A percentile compares a stretch with the other conserved stretches of the same genome.
phyloP scores from a whole-genome alignment of 2,113 vertebrate species.

The Tringa solitaria region DNA sequence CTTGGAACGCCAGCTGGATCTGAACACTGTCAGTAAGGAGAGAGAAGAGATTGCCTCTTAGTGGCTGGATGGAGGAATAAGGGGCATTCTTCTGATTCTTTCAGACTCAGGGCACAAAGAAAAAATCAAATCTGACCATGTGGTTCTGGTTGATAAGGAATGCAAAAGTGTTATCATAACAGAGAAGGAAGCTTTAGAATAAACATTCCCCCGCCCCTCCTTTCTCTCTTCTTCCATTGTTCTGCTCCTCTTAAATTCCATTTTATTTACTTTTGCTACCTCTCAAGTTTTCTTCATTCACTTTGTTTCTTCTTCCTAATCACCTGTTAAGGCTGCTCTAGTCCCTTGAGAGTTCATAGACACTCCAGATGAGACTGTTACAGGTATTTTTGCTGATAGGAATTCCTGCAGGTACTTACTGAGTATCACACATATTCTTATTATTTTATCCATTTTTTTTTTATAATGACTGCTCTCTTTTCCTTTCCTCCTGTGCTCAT shows the following conservation, averaged over 20 bases:
- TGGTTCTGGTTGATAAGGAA: background rate
- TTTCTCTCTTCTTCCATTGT: background rate
- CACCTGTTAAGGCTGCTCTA: background rate
- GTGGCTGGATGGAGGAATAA: background rate
- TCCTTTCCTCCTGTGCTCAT: background rate
- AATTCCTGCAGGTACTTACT: background rate
- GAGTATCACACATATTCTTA: background rate
- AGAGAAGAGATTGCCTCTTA: background rate
- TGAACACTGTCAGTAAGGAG: background rate
- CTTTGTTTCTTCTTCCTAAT: background rate
- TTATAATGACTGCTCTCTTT: background rate
- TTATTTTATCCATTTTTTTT: background rate
- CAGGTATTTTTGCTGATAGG: background rate
- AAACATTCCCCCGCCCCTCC: background rate
- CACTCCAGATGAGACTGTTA: background rate
- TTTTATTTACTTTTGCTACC: background rate
- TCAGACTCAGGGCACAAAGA: background rate
- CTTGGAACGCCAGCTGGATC: background rate
- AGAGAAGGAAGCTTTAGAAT: background rate
- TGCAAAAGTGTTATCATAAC: background rate
- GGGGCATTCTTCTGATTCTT: background rate
- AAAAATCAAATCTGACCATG: background rate
- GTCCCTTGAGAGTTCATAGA: background rate
- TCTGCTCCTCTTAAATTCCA: background rate
- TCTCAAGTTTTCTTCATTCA: background rate